Conservation (phyloP, 2,888 invertebrate genomes). For the Pandemis corylana region DNA sequence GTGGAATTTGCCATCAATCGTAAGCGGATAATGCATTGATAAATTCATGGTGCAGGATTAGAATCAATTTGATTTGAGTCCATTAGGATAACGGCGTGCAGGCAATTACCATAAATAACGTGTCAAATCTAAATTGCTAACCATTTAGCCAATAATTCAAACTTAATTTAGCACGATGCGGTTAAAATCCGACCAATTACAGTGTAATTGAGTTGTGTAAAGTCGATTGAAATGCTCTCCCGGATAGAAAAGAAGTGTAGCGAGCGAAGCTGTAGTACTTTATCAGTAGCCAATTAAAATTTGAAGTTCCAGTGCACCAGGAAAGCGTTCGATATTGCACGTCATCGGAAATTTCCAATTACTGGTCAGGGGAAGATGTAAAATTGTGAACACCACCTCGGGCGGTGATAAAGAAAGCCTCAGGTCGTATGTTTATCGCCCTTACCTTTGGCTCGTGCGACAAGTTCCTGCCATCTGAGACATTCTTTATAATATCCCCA, state of each 20-base stretch:
- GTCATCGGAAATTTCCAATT: not conserved
- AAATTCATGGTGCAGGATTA: conserved; percentile 39
- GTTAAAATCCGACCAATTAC: conserved; percentile 38
- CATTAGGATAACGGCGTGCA: conserved; percentile 41
- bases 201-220: conserved; percentile 34
- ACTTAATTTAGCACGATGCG: conserved; percentile 41
- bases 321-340: not conserved
- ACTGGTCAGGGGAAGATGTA: too few species aligned
- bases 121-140: conserved; percentile 44
- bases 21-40: conserved; percentile 36
- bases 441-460: too few species aligned
- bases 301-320: not conserved
- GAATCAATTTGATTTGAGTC: conserved; percentile 43
- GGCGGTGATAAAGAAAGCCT: too few species aligned
- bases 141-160: conserved; percentile 43
- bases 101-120: conserved; percentile 43
- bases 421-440: too few species aligned
- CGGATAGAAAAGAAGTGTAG: conserved; percentile 5
- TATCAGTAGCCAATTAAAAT: conserved; percentile 5
- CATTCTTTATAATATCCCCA: too few species aligned
- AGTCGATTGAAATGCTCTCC: conserved; percentile 26
- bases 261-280: not conserved
- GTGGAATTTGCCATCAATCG: conserved; percentile 24
- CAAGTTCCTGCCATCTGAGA: too few species aligned
- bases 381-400: too few species aligned